These are phyloP conservation scores for Protobothrops mucrosquamatus DNA, from an alignment of 2,113 vertebrate genomes.

Conservation along the genomic window DNA sequence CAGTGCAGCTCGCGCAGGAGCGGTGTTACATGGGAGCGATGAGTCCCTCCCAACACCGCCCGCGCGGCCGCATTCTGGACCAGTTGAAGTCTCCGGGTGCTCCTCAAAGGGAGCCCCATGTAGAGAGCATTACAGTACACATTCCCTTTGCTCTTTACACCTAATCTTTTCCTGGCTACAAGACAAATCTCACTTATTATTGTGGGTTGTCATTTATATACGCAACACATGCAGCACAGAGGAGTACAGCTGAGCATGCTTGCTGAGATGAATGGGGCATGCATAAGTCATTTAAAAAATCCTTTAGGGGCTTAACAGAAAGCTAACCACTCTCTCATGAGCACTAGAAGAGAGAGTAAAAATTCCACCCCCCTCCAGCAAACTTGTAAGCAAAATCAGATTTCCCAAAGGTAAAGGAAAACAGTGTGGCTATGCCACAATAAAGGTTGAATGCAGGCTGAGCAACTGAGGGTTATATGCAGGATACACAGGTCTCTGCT, in stretches of 20 bases:
- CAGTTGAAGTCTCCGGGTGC: too few species aligned
- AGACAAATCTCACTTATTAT: neutral
- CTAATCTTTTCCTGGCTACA: neutral
- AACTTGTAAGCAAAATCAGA: neutral
- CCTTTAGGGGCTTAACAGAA: neutral
- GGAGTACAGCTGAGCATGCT: neutral
- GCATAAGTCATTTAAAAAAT: neutral
- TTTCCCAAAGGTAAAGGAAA: neutral
- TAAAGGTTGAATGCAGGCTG: neutral
- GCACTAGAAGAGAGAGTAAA: neutral
- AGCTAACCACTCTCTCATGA: neutral
- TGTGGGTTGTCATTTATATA: neutral
- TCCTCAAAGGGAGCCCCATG: too few species aligned
- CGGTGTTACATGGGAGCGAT: too few species aligned
- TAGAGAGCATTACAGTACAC: too few species aligned
- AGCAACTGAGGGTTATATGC: neutral
- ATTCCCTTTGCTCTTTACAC: neutral
- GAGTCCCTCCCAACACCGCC: too few species aligned
- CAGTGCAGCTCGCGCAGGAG: too few species aligned
- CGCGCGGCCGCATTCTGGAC: too few species aligned
- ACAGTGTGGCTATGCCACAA: neutral
- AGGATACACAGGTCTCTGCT: neutral
- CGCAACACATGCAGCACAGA: neutral
- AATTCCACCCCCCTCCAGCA: neutral
- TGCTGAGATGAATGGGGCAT: neutral